A percentile compares a stretch with the other conserved stretches of the same genome.
These are phyloP conservation scores for Drosophila orena DNA, from an alignment of 1,140 invertebrate genomes.

Conservation along the genomic window DNA sequence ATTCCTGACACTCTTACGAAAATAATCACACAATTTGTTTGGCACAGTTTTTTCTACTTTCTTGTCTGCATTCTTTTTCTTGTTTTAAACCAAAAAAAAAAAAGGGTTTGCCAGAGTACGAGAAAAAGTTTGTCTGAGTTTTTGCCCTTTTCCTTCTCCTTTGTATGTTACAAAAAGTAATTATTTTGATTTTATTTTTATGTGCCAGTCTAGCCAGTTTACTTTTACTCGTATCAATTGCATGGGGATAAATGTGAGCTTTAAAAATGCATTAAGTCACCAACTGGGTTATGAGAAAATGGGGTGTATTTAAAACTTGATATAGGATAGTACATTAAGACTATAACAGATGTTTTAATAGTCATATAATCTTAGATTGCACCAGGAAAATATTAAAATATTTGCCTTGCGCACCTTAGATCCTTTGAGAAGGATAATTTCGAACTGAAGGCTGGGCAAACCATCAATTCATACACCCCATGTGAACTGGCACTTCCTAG, in stretches of 20 bases:
- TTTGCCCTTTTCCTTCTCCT: conserved; percentile 24
- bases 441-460: conserved; percentile 3
- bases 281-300: neutral
- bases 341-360: neutral
- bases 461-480: conserved; percentile 9
- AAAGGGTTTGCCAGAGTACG: conserved; percentile 25
- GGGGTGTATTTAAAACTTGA: neutral
- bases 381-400: neutral
- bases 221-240: conserved; percentile 28
- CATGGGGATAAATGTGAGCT: neutral
- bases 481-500: conserved; percentile 15
- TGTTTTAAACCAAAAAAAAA: conserved; percentile 20
- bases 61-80: conserved; percentile 30
- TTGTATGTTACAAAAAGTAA: conserved; percentile 28
- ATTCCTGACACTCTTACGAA: conserved; percentile 22
- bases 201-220: conserved; percentile 32
- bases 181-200: conserved; percentile 43
- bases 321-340: neutral
- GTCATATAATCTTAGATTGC: too few species aligned
- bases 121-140: conserved; percentile 44
- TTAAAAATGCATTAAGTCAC: conserved; percentile 2
- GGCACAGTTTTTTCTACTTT: conserved; percentile 41
- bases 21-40: conserved; percentile 48
- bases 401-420: neutral
- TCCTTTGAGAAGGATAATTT: neutral